Evolutionary conservation across 2,113 vertebrate genomes (phyloP).

Genomic region (Orycteropus afer): DNA sequence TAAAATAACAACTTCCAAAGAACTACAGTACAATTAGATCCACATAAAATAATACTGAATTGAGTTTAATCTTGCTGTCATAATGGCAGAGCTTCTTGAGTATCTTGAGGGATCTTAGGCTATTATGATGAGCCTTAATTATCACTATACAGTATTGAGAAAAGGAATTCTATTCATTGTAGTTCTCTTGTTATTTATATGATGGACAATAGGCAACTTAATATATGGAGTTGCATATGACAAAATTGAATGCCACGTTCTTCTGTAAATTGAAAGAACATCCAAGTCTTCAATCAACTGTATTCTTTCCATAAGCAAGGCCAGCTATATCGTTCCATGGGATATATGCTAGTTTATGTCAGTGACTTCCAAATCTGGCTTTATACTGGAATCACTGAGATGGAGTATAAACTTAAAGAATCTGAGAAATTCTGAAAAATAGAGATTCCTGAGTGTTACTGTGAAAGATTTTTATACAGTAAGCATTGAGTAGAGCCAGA

Average conservation of each 20-base stretch:
- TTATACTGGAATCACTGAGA: neutral
- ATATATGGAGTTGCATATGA: neutral
- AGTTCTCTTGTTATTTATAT: constrained; percentile 13
- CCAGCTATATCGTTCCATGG: neutral
- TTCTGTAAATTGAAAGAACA: neutral
- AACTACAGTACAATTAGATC: neutral
- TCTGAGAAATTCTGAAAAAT: constrained; percentile 2
- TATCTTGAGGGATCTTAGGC: neutral
- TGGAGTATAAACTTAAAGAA: neutral
- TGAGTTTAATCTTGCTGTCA: constrained; percentile 42
- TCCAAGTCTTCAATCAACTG: neutral
- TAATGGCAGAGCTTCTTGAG: neutral
- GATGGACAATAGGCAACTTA: constrained; percentile 33
- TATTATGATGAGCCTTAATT: constrained; percentile 12
- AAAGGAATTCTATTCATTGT: neutral
- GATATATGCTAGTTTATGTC: neutral
- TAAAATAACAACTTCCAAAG: neutral
- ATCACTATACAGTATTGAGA: neutral
- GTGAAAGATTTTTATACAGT: constrained; percentile 7
- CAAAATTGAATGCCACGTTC: neutral
- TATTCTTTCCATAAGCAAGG: neutral
- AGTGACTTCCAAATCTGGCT: constrained; percentile 9
- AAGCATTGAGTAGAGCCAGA: neutral
- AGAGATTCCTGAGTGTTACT: neutral
- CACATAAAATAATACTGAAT: neutral